Conservation (phyloP, 2,888 invertebrate genomes). For the Lutraria lutraria region DNA sequence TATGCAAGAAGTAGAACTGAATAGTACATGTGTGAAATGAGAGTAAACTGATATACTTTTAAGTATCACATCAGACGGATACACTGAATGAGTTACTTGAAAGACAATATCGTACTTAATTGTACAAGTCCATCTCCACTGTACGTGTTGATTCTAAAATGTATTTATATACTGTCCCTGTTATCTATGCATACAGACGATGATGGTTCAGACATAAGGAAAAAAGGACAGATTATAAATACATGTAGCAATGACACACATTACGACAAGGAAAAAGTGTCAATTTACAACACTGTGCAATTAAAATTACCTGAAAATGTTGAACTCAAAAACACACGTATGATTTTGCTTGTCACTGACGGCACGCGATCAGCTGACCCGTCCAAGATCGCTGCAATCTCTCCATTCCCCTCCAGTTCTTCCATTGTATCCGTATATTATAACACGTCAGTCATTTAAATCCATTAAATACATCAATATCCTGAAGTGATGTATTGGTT, state of each 20-base stretch:
- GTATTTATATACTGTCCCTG: too few species aligned
- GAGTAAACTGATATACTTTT: not conserved
- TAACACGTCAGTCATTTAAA: not conserved
- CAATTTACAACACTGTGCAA: too few species aligned
- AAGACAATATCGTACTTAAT: too few species aligned
- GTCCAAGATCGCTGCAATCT: slow-evolving; percentile 54
- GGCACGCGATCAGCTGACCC: slow-evolving; percentile 59
- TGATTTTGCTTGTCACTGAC: slow-evolving; percentile 55
- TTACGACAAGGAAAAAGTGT: too few species aligned
- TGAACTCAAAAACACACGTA: slow-evolving; percentile 67
- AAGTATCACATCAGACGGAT: not conserved
- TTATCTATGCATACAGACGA: too few species aligned
- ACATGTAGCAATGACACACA: too few species aligned
- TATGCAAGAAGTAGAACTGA: not conserved
- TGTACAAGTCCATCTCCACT: too few species aligned
- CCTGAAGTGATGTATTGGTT: not conserved
- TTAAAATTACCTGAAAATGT: slow-evolving; percentile 69
- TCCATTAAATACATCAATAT: not conserved
- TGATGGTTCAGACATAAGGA: too few species aligned
- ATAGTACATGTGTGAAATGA: not conserved
- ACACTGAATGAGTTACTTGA: too few species aligned
- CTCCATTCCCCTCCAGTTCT: not conserved
- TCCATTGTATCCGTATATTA: slow-evolving; percentile 24
- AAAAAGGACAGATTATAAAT: too few species aligned
- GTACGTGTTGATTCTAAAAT: too few species aligned